A percentile compares a stretch with the other conserved stretches of the same genome.
Evolutionary conservation across 2,113 vertebrate species (phyloP).

Genomic region (Columba janthina): DNA sequence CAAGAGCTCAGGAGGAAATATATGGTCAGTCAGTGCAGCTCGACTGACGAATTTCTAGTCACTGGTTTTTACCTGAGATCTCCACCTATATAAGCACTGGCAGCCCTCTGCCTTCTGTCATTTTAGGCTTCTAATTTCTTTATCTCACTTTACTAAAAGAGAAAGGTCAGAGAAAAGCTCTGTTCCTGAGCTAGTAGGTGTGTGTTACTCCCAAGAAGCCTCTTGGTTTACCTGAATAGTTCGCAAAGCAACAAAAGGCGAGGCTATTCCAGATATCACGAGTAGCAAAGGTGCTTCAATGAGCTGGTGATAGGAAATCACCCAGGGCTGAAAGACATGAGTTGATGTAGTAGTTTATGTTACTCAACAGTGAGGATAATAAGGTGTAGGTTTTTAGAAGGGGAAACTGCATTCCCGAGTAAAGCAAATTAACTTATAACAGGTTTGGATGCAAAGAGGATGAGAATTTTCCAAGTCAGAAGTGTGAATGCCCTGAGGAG

Average conservation of each 20-base stretch:
- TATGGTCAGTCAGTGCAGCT: neutral
- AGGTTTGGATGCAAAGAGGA: neutral
- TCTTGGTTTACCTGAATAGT: neutral
- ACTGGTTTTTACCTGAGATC: neutral
- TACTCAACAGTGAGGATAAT: neutral
- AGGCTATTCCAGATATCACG: neutral
- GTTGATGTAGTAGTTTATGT: neutral
- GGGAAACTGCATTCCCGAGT: neutral
- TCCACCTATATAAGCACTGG: neutral
- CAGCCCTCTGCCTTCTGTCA: neutral
- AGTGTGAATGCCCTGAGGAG: neutral
- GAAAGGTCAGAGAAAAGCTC: neutral
- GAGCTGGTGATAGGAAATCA: neutral
- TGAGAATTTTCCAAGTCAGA: neutral
- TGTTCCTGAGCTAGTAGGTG: neutral
- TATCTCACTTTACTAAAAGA: neutral
- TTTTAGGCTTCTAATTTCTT: neutral
- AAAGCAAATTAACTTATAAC: neutral
- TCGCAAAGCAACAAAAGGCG: rapidly evolving
- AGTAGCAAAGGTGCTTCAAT: neutral
- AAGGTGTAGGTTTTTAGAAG: neutral
- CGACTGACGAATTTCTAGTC: neutral
- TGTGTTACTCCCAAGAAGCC: neutral
- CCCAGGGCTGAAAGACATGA: neutral
- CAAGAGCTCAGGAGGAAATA: neutral